phyloP scores from a whole-genome alignment of 2,888 invertebrate genomes.

The Netelia virgata region DNA sequence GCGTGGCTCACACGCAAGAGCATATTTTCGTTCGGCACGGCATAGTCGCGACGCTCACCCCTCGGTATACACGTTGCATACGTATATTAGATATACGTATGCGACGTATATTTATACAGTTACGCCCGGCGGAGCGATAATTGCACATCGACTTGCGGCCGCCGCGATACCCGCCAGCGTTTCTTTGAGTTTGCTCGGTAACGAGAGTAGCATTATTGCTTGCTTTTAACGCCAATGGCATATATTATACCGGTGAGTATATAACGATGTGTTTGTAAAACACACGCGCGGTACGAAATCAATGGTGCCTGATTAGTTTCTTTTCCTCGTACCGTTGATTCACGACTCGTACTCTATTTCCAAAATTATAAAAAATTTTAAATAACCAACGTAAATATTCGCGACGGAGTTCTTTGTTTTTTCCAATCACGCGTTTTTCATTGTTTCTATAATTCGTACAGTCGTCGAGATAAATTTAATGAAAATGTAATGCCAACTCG shows the following conservation, averaged over 20 bases:
- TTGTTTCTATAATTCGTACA: too few species aligned
- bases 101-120: not conserved
- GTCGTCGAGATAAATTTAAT: not conserved
- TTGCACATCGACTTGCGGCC: conserved; percentile 69
- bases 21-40: conserved; percentile 67
- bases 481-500: not conserved
- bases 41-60: conserved; percentile 49
- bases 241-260: conserved; percentile 11
- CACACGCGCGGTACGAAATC: conserved; percentile 4
- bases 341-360: too few species aligned
- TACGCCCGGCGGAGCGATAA: conserved; percentile 64
- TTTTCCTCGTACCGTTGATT: too few species aligned
- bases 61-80: conserved; percentile 17
- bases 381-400: too few species aligned
- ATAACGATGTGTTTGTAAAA: conserved; percentile 11
- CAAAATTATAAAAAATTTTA: too few species aligned
- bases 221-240: conserved; percentile 48
- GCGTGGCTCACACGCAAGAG: conserved; percentile 67
- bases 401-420: too few species aligned
- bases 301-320: not conserved
- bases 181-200: conserved; percentile 66
- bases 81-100: conserved; percentile 7
- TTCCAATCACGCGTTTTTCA: too few species aligned
- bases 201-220: conserved; percentile 65
- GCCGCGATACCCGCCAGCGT: conserved; percentile 49